Conservation (phyloP, 2,113 vertebrate species). For the Nothoprocta pentlandii region DNA sequence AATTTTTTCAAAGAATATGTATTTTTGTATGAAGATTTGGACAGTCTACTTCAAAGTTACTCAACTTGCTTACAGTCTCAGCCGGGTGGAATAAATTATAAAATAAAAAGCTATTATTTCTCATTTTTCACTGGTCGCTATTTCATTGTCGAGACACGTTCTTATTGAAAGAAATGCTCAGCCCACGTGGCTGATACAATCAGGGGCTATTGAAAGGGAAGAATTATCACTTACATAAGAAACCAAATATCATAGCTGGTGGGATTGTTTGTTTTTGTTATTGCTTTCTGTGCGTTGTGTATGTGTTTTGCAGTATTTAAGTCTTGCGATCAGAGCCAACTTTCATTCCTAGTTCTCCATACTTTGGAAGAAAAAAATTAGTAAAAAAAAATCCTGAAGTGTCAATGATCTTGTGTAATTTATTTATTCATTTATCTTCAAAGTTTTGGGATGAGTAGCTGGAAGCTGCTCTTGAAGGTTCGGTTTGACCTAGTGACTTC, state of each 20-base stretch:
- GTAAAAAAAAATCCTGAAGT: background rate
- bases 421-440: background rate
- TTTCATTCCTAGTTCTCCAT: background rate
- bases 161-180: background rate
- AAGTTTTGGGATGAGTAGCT: background rate
- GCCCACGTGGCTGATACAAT: background rate
- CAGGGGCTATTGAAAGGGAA: background rate
- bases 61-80: background rate
- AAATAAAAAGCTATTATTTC: background rate
- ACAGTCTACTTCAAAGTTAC: background rate
- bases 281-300: too few relatives aligned
- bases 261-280: background rate
- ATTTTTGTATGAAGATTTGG: background rate
- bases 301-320: background rate
- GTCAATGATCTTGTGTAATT: background rate
- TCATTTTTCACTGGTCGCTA: background rate
- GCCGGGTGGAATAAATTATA: background rate
- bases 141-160: background rate
- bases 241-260: background rate
- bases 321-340: background rate
- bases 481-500: background rate
- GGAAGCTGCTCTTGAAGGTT: background rate
- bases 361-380: background rate
- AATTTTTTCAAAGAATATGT: background rate
- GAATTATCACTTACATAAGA: background rate